Percentiles rank a stretch among this genome's conserved stretches.
phyloP scores from a whole-genome alignment of 2,113 vertebrate species.

The Potamarius usumacintae region DNA sequence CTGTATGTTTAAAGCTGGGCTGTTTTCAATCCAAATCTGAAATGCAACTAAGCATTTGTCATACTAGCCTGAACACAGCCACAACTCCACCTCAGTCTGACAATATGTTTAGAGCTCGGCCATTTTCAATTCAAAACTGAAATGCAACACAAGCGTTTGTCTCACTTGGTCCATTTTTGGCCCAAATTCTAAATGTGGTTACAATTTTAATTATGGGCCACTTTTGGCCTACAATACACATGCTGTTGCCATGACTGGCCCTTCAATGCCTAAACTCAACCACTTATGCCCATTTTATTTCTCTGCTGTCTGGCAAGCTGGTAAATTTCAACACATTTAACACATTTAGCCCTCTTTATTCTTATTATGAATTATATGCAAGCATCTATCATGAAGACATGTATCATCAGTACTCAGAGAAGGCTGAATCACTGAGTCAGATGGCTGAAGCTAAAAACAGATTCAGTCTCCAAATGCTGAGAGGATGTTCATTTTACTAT shows the following conservation, averaged over 20 bases:
- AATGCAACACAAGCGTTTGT: neutral
- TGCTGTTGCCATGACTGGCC: neutral
- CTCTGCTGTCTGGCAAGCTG: neutral
- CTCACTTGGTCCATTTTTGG: neutral
- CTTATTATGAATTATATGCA: neutral
- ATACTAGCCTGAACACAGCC: neutral
- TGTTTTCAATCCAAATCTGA: neutral
- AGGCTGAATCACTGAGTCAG: neutral
- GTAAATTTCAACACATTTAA: neutral
- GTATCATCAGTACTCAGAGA: neutral
- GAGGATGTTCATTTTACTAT: neutral
- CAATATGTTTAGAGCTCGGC: neutral
- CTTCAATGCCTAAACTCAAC: neutral
- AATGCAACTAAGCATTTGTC: neutral
- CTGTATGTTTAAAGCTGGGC: neutral
- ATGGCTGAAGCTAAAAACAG: neutral
- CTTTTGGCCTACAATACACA: neutral
- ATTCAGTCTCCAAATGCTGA: neutral
- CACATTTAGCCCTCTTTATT: neutral
- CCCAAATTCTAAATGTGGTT: neutral
- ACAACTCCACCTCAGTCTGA: neutral
- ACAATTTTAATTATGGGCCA: neutral
- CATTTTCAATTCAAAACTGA: neutral
- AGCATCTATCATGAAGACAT: constrained; percentile 5
- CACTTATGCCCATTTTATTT: neutral